Evolutionary conservation across 2,888 invertebrate genomes (phyloP), one percentile per base, ranked within the genome.

Genomic region (Luffia ferchaultella): DNA sequence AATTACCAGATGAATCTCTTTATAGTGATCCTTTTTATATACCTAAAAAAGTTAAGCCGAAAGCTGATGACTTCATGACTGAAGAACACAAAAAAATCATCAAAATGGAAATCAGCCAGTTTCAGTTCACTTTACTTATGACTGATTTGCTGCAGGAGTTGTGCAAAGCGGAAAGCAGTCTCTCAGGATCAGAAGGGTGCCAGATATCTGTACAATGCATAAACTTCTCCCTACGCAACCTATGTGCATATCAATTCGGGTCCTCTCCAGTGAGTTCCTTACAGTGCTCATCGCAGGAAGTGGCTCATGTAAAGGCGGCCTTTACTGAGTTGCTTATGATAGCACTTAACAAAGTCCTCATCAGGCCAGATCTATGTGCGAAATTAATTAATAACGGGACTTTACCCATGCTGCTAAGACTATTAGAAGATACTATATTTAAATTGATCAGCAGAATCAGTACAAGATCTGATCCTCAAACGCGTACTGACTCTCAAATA

Each of bases 221-320:
- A 0, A 87, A 87, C 60, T 89, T 89, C 57, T 77, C 88, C 0
- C 57, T 89, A 40, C 85, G 88, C 49, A 87, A 87, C 50, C 63
- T 89, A 0, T 88, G 88, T 65, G 74, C 86, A 1, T 59, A 89
- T 12, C 88, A 89, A 56, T 89, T 88, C 59, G 85, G 84, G 1
- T 83, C 85, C 5, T 68, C 82, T 16, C 76, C 79, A 0, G 61
- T 64, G 1, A 67, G 69, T 18, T 59, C 65, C 16, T 57, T 59
- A 19, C 60, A 61, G 12, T 67, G 76, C 44, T 70, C 67, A 17
- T 62, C 63, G 0, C 62, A 64, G 1, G 80, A 86, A 57, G 68
- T 73, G 3, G 80, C 86, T 0, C 72, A 68, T 5, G 67, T 87
- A 1, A 88, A 88, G 60, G 79, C 87, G 1, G 84, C 86, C 0